Evolutionary conservation across 2,113 vertebrate species (phyloP).

Genomic region (Sinosuthora webbiana): DNA sequence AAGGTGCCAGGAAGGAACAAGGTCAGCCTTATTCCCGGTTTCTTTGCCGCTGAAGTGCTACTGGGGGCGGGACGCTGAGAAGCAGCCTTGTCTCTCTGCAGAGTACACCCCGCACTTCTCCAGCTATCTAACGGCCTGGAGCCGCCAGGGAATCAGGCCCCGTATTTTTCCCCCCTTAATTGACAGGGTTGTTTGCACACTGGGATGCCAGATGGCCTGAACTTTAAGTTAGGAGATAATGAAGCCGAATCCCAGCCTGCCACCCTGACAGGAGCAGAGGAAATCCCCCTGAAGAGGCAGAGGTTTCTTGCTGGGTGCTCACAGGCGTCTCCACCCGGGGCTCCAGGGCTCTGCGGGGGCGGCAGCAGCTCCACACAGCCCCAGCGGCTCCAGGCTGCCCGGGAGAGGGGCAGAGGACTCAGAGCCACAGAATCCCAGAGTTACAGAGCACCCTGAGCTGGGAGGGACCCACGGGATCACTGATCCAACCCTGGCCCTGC

Average conservation of each 20-base stretch:
- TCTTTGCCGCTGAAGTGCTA: not conserved
- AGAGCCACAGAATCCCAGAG: rapidly evolving
- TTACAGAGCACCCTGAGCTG: not conserved
- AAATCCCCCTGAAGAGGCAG: not conserved
- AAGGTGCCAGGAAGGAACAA: not conserved
- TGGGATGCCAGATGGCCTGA: constrained; percentile 75
- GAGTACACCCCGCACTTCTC: not conserved
- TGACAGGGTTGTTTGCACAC: constrained; percentile 75
- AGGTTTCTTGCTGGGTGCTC: not conserved
- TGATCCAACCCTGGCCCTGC: not conserved
- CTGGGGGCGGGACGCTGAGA: constrained; percentile 2
- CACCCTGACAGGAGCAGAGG: constrained; percentile 54
- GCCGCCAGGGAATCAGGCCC: constrained; percentile 63
- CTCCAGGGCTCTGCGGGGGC: not conserved
- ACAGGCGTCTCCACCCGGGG: not conserved
- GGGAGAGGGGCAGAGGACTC: not conserved
- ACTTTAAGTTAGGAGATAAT: constrained; percentile 73
- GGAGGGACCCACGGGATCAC: not conserved
- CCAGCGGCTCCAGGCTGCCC: not conserved
- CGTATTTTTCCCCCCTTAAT: constrained; percentile 72
- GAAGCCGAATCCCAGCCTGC: constrained; percentile 66
- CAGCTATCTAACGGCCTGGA: constrained; percentile 23
- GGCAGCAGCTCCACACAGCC: not conserved
- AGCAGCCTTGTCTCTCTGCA: not conserved
- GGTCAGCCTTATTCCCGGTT: not conserved